Conservation (phyloP, 53 echinoderm and acorn worm genomes). For the Echinometra lucunter region DNA sequence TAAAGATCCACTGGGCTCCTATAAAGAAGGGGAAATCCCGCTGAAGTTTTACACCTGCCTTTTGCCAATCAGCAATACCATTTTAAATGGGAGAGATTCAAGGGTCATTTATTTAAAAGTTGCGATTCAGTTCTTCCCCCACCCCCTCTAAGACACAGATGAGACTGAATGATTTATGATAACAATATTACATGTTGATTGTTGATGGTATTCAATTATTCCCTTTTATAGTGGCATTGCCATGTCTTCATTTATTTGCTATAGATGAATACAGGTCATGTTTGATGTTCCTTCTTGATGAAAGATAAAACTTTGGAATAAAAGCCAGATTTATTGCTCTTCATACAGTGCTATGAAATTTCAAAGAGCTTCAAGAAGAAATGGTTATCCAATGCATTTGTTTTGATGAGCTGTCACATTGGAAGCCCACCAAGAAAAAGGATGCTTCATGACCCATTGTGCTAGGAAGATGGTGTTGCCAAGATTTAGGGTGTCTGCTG, state of each 20-base stretch:
- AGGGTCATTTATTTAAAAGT: too few relatives aligned
- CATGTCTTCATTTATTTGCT: too few relatives aligned
- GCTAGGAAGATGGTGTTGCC: background rate
- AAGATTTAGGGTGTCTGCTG: background rate
- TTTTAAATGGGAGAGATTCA: background rate
- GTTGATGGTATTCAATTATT: too few relatives aligned
- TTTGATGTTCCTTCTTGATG: too few relatives aligned
- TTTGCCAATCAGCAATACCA: background rate
- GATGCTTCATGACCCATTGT: background rate
- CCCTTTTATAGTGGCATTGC: too few relatives aligned
- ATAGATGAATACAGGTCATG: too few relatives aligned
- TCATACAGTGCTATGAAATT: too few relatives aligned
- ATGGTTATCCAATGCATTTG: too few relatives aligned
- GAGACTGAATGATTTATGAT: background rate
- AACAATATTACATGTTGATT: too few relatives aligned
- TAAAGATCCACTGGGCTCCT: background rate
- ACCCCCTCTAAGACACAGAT: background rate
- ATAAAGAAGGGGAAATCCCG: background rate
- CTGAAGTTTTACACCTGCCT: background rate
- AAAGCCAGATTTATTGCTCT: too few relatives aligned
- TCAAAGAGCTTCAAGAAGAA: too few relatives aligned
- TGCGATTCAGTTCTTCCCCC: background rate
- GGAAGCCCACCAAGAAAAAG: background rate
- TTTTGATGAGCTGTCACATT: background rate
- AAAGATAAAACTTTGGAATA: too few relatives aligned